Evolutionary conservation across 2,797 vertebrate species (phyloP).

Genomic region (Gila robusta): DNA sequence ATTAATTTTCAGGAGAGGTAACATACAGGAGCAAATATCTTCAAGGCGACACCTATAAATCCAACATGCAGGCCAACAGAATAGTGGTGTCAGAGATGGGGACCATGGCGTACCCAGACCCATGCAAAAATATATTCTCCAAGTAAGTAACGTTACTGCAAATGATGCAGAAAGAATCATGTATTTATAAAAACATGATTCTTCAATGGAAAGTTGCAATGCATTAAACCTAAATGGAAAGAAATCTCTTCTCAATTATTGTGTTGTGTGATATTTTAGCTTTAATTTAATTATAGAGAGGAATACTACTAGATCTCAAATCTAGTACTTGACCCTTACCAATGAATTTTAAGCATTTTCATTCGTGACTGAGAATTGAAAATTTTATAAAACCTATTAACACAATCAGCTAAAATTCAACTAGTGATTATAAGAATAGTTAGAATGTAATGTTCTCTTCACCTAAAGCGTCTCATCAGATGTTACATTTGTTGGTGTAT

Average conservation of each 20-base stretch:
- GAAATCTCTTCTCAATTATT: background rate
- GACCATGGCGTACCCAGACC: slow-evolving; percentile 96
- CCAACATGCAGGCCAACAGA: slow-evolving; percentile 89
- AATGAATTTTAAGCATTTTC: background rate
- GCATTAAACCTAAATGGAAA: background rate
- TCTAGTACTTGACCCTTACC: background rate
- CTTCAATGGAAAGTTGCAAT: background rate
- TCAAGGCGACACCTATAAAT: slow-evolving; percentile 86
- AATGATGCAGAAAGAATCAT: background rate
- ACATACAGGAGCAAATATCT: slow-evolving; percentile 91
- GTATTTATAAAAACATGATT: background rate
- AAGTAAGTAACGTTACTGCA: slow-evolving; percentile 81
- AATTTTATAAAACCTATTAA: background rate
- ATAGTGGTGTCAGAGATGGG: slow-evolving; percentile 98
- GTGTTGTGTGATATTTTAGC: background rate
- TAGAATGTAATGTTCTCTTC: background rate
- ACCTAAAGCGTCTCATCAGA: background rate
- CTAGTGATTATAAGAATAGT: background rate
- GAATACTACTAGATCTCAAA: too few relatives aligned
- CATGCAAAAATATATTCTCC: slow-evolving; percentile 93
- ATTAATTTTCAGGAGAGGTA: slow-evolving; percentile 84
- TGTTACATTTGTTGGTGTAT: background rate
- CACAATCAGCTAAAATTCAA: background rate
- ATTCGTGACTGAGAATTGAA: background rate
- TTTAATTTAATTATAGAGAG: background rate